These are phyloP conservation scores for Tinea trinotella DNA, from an alignment of 2,888 invertebrate genomes.

Conservation along the genomic window DNA sequence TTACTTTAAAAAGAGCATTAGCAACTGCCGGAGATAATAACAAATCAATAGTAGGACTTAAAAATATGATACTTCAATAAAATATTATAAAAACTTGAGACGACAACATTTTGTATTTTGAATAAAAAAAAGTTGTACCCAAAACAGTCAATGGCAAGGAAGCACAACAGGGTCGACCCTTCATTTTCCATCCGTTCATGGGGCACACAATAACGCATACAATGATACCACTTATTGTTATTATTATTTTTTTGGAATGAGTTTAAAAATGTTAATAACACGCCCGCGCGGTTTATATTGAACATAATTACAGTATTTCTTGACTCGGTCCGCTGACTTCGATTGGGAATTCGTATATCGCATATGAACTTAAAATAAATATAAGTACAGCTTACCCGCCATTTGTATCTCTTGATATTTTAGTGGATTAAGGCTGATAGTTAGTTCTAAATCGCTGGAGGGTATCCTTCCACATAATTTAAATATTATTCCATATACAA, in stretches of 20 bases:
- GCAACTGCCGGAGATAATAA: too few relatives aligned
- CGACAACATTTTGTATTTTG: neutral
- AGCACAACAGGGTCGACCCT: constrained; percentile 1
- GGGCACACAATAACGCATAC: constrained; percentile 24
- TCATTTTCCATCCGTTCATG: constrained; percentile 8
- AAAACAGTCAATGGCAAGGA: constrained; percentile 9
- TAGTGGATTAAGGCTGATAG: constrained; percentile 8
- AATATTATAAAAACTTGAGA: too few relatives aligned
- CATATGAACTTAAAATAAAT: constrained; percentile 23
- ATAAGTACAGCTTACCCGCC: constrained; percentile 27
- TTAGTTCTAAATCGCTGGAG: constrained; percentile 6
- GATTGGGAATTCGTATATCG: constrained; percentile 25
- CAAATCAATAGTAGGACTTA: too few relatives aligned
- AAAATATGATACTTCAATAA: too few relatives aligned
- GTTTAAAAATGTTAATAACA: constrained; percentile 40
- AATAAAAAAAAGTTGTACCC: neutral
- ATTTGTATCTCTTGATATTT: constrained; percentile 18
- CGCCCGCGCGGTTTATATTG: constrained; percentile 39
- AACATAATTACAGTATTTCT: constrained; percentile 44
- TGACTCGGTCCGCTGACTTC: constrained; percentile 36
- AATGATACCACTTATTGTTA: constrained; percentile 37
- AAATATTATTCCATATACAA: constrained; percentile 6
- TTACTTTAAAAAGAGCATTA: too few relatives aligned
- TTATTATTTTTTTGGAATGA: constrained; percentile 34
- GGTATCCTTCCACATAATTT: constrained; percentile 15